Evolutionary conservation across 2,888 invertebrate species (phyloP).

Genomic region (Sarcophaga subvicina): DNA sequence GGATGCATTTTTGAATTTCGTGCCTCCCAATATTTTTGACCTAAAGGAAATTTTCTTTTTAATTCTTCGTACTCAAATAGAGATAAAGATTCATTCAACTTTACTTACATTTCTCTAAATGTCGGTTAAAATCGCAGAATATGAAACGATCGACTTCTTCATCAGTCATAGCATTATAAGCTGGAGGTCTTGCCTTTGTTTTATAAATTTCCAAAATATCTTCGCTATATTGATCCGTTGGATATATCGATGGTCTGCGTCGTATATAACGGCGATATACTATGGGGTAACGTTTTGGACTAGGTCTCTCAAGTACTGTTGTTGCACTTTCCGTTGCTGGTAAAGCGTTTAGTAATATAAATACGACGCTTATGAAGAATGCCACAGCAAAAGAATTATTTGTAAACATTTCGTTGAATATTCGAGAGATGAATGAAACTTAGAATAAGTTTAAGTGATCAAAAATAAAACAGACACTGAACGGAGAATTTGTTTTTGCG

Average conservation of each 20-base stretch:
- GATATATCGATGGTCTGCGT: constrained; percentile 63
- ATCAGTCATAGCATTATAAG: constrained; percentile 65
- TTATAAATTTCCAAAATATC: constrained; percentile 74
- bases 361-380: constrained; percentile 1
- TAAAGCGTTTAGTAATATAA: background rate
- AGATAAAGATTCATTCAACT: background rate
- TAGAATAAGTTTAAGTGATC: background rate
- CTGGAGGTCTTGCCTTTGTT: constrained; percentile 65
- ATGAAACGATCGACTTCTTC: constrained; percentile 73
- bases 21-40: constrained; percentile 38
- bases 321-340: constrained; percentile 13
- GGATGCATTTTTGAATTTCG: background rate
- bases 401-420: constrained; percentile 36
- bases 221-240: constrained; percentile 68
- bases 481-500: constrained; percentile 26
- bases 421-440: constrained; percentile 42
- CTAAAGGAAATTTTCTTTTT: background rate
- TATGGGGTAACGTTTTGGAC: constrained; percentile 34
- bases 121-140: constrained; percentile 75
- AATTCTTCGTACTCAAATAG: background rate
- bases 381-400: constrained; percentile 17
- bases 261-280: constrained; percentile 71
- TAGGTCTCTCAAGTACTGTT: background rate
- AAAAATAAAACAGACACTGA: constrained; percentile 13
- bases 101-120: constrained; percentile 72